Evolutionary conservation across 2,113 vertebrate species (phyloP).

Genomic region (Lagopus muta): DNA sequence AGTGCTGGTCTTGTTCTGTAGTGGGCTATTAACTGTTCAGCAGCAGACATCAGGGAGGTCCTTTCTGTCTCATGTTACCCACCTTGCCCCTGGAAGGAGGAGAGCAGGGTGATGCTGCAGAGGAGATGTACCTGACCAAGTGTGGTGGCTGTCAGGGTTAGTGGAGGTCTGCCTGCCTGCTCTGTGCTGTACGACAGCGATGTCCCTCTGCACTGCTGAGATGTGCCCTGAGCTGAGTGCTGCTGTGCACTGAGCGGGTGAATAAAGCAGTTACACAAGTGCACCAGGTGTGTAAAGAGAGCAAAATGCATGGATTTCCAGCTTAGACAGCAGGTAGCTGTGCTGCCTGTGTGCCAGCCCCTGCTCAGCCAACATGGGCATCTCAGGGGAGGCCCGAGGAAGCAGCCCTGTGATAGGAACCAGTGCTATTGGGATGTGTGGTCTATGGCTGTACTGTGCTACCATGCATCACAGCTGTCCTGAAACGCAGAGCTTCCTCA

Average conservation of each 20-base stretch:
- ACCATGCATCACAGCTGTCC: neutral
- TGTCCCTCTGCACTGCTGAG: neutral
- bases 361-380: rapidly evolving
- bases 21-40: rapidly evolving
- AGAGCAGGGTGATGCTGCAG: rapidly evolving
- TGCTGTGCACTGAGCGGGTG: neutral
- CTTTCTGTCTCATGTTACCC: rapidly evolving
- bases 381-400: rapidly evolving
- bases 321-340: neutral
- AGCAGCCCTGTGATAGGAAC: neutral
- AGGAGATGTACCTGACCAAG: rapidly evolving
- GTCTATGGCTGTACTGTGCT: neutral
- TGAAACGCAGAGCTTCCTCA: neutral
- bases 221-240: rapidly evolving
- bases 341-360: neutral
- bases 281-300: neutral
- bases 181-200: rapidly evolving
- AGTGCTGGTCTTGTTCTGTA: neutral
- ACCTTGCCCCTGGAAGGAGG: neutral
- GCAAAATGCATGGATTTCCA: neutral
- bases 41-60: neutral
- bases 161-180: rapidly evolving
- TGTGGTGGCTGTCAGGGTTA: rapidly evolving
- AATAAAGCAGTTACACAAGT: neutral
- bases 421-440: rapidly evolving